These are phyloP conservation scores for Sphecodes monilicornis DNA, from an alignment of 2,888 invertebrate species.

Conservation along the genomic window DNA sequence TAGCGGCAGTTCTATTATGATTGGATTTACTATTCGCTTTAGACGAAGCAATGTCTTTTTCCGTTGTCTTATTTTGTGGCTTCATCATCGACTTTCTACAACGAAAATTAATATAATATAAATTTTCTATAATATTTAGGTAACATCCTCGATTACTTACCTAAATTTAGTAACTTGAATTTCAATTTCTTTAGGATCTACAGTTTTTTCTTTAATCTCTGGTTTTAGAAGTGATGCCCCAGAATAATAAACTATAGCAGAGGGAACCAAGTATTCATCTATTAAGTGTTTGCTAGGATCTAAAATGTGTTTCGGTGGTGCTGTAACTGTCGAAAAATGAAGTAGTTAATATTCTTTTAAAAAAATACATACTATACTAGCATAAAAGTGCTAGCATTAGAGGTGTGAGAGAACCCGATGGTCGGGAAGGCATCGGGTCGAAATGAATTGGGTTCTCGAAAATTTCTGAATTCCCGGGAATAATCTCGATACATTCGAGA, in stretches of 20 bases:
- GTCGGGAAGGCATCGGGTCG: too few species aligned
- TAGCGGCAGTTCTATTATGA: background rate
- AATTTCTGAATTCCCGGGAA: too few species aligned
- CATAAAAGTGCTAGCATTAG: background rate
- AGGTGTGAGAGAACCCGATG: too few species aligned
- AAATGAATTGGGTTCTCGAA: too few species aligned
- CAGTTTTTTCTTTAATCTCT: conserved; percentile 87
- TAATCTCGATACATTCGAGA: too few species aligned
- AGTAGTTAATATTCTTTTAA: background rate
- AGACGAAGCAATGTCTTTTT: conserved; percentile 16
- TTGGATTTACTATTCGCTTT: background rate
- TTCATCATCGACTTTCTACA: conserved; percentile 68
- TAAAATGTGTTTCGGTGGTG: conserved; percentile 92
- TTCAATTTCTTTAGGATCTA: conserved; percentile 89
- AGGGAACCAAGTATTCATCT: conserved; percentile 91
- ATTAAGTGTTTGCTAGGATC: conserved; percentile 87
- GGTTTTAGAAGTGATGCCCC: conserved; percentile 86
- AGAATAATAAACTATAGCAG: conserved; percentile 89
- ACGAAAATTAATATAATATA: conserved; percentile 4
- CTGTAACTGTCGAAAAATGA: conserved; percentile 87
- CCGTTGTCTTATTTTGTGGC: conserved; percentile 41
- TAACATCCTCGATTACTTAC: conserved; percentile 78
- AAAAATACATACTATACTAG: background rate
- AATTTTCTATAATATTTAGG: conserved; percentile 4
- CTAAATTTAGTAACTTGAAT: conserved; percentile 89